Conservation (phyloP, 2,797 vertebrate species). For the Scolopax rusticola region DNA sequence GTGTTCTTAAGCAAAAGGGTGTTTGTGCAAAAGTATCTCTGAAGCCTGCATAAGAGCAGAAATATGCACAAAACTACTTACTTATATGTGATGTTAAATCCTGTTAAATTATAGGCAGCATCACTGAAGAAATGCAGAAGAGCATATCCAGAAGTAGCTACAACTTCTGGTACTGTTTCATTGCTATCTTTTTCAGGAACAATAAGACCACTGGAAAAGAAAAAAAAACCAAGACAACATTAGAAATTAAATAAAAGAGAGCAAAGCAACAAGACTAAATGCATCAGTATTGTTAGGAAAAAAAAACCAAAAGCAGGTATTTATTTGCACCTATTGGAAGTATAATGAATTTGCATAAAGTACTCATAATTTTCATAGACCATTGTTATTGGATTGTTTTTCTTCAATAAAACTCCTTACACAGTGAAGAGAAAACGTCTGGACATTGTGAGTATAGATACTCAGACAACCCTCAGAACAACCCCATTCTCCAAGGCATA, state of each 20-base stretch:
- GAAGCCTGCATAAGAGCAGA: background rate
- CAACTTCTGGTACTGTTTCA: conserved; percentile 93
- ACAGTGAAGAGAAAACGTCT: background rate
- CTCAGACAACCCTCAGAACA: background rate
- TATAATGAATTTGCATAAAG: background rate
- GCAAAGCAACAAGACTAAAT: background rate
- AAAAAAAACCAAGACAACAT: background rate
- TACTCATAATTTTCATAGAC: background rate
- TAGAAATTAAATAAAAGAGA: background rate
- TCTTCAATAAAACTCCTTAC: background rate
- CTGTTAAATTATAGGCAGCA: conserved; percentile 97
- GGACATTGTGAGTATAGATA: fast-evolving
- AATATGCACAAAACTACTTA: conserved; percentile 68
- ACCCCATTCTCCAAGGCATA: fast-evolving
- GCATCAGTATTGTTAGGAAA: background rate
- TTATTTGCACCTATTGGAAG: background rate
- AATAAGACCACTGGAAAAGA: conserved; percentile 89
- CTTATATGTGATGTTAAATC: conserved; percentile 98
- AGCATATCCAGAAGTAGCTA: conserved; percentile 90
- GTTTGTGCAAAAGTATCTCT: background rate
- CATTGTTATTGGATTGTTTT: background rate
- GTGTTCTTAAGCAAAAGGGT: background rate
- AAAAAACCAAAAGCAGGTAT: background rate
- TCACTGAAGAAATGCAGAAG: conserved; percentile 98
- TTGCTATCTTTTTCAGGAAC: conserved; percentile 93